Base-by-base conservation (phyloP, 2,113 vertebrate species). In the Sphyrna mokarran region DNA sequence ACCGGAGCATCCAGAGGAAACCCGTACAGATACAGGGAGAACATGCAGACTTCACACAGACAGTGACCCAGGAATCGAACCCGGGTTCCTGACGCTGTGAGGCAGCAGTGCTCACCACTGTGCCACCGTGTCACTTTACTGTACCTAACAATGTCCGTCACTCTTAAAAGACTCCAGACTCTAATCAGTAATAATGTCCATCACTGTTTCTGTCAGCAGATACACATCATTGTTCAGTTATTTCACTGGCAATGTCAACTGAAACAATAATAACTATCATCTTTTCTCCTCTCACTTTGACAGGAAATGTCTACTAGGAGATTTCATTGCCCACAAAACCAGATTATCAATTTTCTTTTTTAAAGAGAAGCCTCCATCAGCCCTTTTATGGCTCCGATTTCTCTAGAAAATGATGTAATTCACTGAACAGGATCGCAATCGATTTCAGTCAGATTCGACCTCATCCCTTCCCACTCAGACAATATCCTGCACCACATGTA, bases 251-350 rank as follows among this genome's bases (percentile, higher is more conserved):
- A 11, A 58, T 61, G 48, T 58, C 48, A 58, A n/a, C 54, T 58
- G 48, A 90, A 33, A 90, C 87, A 48, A 54, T 54, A 89, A 61
- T 61, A 90, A 90, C 87, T 90, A 33, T 89, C 43, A 89, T 58
- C 43, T 54, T 33, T 90, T 33, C 54, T 33, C 11, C 54, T 90
- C 87, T 58, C 87, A 33, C 87, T 90, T 58, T 61, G 26, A 90
- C 29, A 0, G 61, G 85, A 87, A 54, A 87, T 48, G 22, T 87
- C 85, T 87, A 43, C 85, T 26, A 90, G 61, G 54, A 54, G 87
- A 61, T 90, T 90, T 90, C 54, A 90, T 11, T 90, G 87, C 43
- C 54, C 48, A 58, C 54, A 61, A 26, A 33, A 58, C 3, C 87
- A 33, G 54, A 90, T 90, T 61, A 58, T 58, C 87, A 33, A 29